phyloP scores from a whole-genome alignment of 2,888 invertebrate genomes.

The Resseliella maxima region DNA sequence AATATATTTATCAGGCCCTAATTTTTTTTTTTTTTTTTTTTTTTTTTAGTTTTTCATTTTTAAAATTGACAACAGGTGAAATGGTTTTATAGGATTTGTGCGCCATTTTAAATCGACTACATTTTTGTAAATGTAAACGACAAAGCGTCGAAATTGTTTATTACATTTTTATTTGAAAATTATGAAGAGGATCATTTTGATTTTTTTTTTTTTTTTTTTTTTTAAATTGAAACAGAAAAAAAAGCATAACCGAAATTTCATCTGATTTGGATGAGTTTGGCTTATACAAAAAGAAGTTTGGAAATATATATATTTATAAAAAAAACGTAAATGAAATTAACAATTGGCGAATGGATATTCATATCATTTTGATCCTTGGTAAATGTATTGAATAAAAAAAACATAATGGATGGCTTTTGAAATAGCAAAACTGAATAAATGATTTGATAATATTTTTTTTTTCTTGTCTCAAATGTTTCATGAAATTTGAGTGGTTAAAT shows the following conservation, averaged over 20 bases:
- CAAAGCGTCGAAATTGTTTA: background rate
- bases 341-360: background rate
- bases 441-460: background rate
- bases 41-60: background rate
- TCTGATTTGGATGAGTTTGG: background rate
- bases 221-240: background rate
- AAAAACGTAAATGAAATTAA: background rate
- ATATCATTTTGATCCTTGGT: constrained; percentile 20
- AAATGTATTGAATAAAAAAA: no score
- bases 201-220: no score
- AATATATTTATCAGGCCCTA: background rate
- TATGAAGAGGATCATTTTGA: background rate
- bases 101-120: background rate
- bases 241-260: background rate
- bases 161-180: background rate
- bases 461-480: no score
- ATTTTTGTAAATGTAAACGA: background rate
- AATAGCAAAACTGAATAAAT: background rate
- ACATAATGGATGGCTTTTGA: background rate
- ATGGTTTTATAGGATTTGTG: background rate
- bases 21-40: background rate
- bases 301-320: constrained; percentile 15
- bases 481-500: no score
- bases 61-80: background rate
- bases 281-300: background rate